phyloP scores from a whole-genome alignment of 2,888 invertebrate genomes.

The Drosophila tanythrix region DNA sequence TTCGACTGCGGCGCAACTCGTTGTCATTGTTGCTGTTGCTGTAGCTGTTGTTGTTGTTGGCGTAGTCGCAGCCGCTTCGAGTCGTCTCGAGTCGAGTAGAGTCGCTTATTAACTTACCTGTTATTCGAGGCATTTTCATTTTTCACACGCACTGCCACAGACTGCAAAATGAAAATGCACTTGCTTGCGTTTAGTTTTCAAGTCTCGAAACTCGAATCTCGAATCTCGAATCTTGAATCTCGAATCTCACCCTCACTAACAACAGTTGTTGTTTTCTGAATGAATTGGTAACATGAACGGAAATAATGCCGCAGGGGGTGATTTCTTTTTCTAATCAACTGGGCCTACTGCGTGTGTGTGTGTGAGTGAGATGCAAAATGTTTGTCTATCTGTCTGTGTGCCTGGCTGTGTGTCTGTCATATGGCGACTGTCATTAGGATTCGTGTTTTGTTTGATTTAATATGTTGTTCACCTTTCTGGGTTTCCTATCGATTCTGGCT shows the following conservation, averaged over 20 bases:
- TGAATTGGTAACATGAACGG: slow-evolving; percentile 64
- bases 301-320: slow-evolving; percentile 74
- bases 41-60: slow-evolving; percentile 2
- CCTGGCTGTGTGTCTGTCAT: slow-evolving; percentile 1
- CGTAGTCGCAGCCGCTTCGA: neutral
- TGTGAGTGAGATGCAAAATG: slow-evolving; percentile 9
- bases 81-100: slow-evolving; percentile 9
- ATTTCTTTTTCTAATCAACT: slow-evolving; percentile 56
- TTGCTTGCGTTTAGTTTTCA: slow-evolving; percentile 62
- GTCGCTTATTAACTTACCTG: slow-evolving; percentile 78
- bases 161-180: slow-evolving; percentile 74
- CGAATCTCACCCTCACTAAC: slow-evolving; percentile 34
- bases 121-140: slow-evolving; percentile 65
- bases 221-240: slow-evolving; percentile 12
- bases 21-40: slow-evolving; percentile 12
- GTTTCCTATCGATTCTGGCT: slow-evolving; percentile 20
- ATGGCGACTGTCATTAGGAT: slow-evolving; percentile 51
- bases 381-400: neutral
- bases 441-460: slow-evolving; percentile 49
- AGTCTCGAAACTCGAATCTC: slow-evolving; percentile 31
- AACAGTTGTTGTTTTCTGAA: slow-evolving; percentile 34
- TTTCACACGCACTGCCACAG: slow-evolving; percentile 71
- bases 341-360: slow-evolving; percentile 31
- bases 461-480: slow-evolving; percentile 25
- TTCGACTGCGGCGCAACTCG: slow-evolving; percentile 35